A percentile compares a stretch with the other conserved stretches of the same genome.
These are phyloP conservation scores for Belonocnema kinseyi DNA, from an alignment of 1,140 invertebrate species.

Conservation along the genomic window DNA sequence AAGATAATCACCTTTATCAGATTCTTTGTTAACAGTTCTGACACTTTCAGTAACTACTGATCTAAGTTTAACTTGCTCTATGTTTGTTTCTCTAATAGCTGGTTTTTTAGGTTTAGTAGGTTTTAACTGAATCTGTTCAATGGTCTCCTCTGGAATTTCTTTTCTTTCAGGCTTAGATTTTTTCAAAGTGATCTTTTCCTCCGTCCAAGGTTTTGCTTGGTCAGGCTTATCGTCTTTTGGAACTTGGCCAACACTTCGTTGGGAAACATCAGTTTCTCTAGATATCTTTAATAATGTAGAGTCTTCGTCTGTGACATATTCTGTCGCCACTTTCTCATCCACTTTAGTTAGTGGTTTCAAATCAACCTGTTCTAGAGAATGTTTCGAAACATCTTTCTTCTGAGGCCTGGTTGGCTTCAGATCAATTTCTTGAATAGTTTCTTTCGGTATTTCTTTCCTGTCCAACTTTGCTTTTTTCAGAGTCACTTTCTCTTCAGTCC, in stretches of 20 bases:
- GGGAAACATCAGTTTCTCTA: neutral
- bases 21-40: slow-evolving; percentile 8
- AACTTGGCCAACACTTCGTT: slow-evolving; percentile 41
- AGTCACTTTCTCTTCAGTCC: slow-evolving; percentile 48
- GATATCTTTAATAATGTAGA: slow-evolving; percentile 8
- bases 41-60: neutral
- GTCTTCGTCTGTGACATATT: slow-evolving; percentile 12
- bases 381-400: neutral
- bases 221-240: slow-evolving; percentile 54
- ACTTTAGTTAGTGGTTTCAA: neutral
- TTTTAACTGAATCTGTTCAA: slow-evolving; percentile 42
- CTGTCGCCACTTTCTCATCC: slow-evolving; percentile 16
- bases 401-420: slow-evolving; percentile 65
- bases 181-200: slow-evolving; percentile 59
- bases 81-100: neutral
- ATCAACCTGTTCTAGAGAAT: neutral
- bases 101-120: slow-evolving; percentile 55
- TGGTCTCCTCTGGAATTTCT: slow-evolving; percentile 56
- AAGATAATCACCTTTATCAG: neutral
- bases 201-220: slow-evolving; percentile 71
- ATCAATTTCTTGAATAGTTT: slow-evolving; percentile 55
- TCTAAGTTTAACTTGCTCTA: slow-evolving; percentile 24
- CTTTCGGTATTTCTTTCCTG: slow-evolving; percentile 36
- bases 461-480: slow-evolving; percentile 37
- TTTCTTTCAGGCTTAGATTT: slow-evolving; percentile 54